These are phyloP conservation scores for Scolopax rusticola DNA, from an alignment of 2,797 vertebrate genomes.

Conservation along the genomic window DNA sequence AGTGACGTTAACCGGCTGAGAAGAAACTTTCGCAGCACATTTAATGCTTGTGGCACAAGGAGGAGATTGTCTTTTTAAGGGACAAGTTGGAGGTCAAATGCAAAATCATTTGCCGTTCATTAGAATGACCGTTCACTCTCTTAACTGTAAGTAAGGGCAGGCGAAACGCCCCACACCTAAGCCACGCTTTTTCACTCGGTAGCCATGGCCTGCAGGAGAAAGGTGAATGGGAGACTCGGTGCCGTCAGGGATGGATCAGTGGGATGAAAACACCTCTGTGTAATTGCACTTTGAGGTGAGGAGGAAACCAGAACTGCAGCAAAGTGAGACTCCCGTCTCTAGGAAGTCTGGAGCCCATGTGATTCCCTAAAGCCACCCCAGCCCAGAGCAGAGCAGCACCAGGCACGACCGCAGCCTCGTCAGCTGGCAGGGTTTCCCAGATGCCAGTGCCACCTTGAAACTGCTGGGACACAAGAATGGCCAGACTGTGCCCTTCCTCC, in stretches of 20 bases:
- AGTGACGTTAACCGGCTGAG: background rate
- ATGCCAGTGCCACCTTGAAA: background rate
- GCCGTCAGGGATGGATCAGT: accelerated
- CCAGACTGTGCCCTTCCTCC: background rate
- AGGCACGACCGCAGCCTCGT: too few species aligned
- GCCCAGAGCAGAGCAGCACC: background rate
- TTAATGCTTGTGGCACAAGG: background rate
- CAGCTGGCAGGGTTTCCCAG: background rate
- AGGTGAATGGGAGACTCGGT: accelerated
- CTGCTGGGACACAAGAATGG: background rate
- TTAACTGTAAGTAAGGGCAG: background rate
- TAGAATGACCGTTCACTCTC: background rate
- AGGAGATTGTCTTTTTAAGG: background rate
- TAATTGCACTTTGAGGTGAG: background rate
- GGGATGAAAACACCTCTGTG: background rate
- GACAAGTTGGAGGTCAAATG: background rate
- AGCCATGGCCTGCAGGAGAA: background rate
- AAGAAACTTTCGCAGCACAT: background rate
- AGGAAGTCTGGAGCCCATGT: background rate
- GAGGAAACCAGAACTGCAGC: background rate
- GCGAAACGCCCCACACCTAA: background rate
- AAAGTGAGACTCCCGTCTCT: background rate
- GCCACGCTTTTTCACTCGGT: background rate
- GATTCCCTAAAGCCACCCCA: background rate
- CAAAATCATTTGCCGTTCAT: background rate